Evolutionary conservation across 2,888 invertebrate species (phyloP).

Genomic region (Taphrorychus bicolor): DNA sequence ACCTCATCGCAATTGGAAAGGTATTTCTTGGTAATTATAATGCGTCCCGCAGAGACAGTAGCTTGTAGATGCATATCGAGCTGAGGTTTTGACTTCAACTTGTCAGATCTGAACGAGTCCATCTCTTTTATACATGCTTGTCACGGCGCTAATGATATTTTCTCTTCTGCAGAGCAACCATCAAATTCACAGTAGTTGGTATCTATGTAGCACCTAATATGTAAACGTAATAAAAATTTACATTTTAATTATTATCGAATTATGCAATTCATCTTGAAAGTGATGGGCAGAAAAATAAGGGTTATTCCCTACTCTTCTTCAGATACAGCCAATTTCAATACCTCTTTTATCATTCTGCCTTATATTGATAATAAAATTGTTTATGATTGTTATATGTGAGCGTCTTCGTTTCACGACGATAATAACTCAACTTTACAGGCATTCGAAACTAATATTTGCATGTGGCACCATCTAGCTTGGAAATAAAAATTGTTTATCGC

Average conservation of each 20-base stretch:
- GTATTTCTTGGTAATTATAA: conserved; percentile 36
- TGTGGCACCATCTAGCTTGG: conserved; percentile 26
- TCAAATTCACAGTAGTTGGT: neutral
- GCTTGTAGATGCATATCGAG: conserved; percentile 32
- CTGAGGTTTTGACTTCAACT: conserved; percentile 21
- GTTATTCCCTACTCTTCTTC: no score
- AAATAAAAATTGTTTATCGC: conserved; percentile 30
- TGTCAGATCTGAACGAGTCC: conserved; percentile 31
- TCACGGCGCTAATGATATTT: neutral
- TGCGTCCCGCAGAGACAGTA: conserved; percentile 37
- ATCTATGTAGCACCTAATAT: neutral
- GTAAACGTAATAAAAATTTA: neutral
- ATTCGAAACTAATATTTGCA: conserved; percentile 27
- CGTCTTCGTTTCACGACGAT: conserved; percentile 44
- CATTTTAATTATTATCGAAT: conserved; percentile 14
- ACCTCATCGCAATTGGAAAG: conserved; percentile 24
- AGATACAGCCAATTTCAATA: neutral
- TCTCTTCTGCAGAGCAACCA: neutral
- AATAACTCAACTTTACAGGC: conserved; percentile 44
- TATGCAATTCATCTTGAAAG: no score
- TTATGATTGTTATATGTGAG: conserved; percentile 49
- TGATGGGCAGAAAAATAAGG: no score
- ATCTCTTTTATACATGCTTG: conserved; percentile 15
- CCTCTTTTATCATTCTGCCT: neutral
- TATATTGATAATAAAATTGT: conserved; percentile 49